phyloP scores from a whole-genome alignment of 2,797 vertebrate genomes.

The Fratercula arctica region DNA sequence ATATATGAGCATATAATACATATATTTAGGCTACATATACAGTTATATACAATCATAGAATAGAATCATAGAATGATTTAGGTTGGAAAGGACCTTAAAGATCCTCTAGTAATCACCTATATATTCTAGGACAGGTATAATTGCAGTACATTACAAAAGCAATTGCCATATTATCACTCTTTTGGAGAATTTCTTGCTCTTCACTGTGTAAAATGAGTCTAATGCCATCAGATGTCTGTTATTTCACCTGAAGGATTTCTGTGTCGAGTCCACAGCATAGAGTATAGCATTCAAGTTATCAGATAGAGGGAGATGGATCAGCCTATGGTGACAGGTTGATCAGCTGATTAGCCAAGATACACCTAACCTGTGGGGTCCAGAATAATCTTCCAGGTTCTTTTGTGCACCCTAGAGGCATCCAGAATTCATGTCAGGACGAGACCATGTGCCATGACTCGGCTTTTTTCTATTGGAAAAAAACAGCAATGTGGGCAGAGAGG shows the following conservation, averaged over 20 bases:
- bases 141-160: background rate
- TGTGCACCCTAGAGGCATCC: background rate
- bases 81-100: too few relatives aligned
- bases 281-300: background rate
- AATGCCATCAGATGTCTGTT: background rate
- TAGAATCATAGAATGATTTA: too few relatives aligned
- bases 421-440: background rate
- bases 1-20: background rate
- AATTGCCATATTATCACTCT: background rate
- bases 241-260: background rate
- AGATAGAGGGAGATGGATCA: background rate
- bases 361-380: background rate
- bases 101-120: too few relatives aligned
- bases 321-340: background rate
- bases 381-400: background rate
- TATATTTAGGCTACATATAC: background rate
- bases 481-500: background rate
- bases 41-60: background rate
- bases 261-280: background rate
- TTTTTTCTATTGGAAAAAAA: background rate
- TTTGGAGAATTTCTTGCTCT: background rate
- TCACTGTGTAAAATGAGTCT: background rate
- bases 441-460: background rate
- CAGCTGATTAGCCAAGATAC: background rate
- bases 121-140: background rate